Percentiles rank a stretch among this genome's conserved stretches.
Conservation (phyloP, 2,888 invertebrate genomes). For the Drosophila bunnanda region DNA sequence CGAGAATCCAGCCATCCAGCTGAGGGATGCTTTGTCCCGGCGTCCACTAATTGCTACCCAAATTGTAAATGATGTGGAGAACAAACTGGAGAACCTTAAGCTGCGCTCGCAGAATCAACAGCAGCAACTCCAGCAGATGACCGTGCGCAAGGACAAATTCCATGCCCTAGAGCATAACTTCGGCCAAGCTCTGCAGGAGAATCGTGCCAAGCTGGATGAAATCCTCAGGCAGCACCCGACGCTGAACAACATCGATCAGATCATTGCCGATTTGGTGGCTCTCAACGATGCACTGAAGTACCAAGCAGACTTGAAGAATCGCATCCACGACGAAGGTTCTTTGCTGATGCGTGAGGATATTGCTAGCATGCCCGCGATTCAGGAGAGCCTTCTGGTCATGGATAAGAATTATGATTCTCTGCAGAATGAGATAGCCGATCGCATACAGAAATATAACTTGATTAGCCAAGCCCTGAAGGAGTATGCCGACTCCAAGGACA, state of each 20-base stretch:
- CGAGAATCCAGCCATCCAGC: constrained; percentile 88
- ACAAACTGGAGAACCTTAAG: constrained; percentile 88
- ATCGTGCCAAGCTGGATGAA: constrained; percentile 79
- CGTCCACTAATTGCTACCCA: constrained; percentile 90
- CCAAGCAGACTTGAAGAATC: constrained; percentile 88
- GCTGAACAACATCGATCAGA: constrained; percentile 83
- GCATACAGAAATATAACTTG: constrained; percentile 90
- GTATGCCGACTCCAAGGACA: constrained; percentile 89
- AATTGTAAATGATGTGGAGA: constrained; percentile 90
- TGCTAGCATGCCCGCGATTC: constrained; percentile 91
- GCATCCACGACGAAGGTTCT: constrained; percentile 91
- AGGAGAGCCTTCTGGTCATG: constrained; percentile 90
- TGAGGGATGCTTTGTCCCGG: constrained; percentile 89
- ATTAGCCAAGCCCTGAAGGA: constrained; percentile 91
- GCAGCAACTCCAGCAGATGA: constrained; percentile 89
- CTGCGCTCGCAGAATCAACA: constrained; percentile 89
- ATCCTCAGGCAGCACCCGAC: constrained; percentile 81
- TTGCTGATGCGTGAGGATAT: constrained; percentile 93
- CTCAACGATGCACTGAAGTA: constrained; percentile 87
- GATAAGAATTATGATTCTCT: constrained; percentile 93
- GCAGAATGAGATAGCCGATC: constrained; percentile 90
- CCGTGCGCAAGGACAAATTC: constrained; percentile 92
- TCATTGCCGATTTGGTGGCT: constrained; percentile 85
- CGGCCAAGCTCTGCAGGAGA: constrained; percentile 87
- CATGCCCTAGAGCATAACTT: constrained; percentile 90